Evolutionary conservation across 2,797 vertebrate genomes (phyloP).

Genomic region (Nothura maculosa): DNA sequence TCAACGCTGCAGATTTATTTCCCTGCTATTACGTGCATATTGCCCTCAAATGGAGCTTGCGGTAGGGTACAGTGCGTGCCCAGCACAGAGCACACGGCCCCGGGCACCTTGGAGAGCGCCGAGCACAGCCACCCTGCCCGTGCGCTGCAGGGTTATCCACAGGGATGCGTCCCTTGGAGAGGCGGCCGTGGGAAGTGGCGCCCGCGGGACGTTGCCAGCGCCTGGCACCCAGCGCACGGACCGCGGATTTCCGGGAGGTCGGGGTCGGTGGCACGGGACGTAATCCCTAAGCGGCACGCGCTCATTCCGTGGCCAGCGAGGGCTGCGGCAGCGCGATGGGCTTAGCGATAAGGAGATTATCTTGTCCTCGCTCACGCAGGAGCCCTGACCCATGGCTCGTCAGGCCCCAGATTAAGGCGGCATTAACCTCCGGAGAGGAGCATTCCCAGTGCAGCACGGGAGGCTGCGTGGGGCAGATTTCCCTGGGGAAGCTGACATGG

Average conservation of each 20-base stretch:
- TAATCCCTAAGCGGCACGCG: not conserved
- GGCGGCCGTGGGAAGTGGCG: not conserved
- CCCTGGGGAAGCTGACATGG: not conserved
- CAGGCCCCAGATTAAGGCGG: not conserved
- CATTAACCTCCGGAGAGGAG: not conserved
- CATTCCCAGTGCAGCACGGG: rapidly evolving
- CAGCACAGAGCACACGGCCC: not conserved
- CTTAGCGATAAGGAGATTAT: constrained; percentile 53
- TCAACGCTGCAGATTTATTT: constrained; percentile 21
- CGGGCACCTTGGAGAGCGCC: no score
- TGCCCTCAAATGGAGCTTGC: not conserved
- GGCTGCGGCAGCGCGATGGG: not conserved
- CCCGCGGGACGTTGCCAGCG: not conserved
- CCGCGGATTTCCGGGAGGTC: not conserved
- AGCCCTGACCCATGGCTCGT: not conserved
- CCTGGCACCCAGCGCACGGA: not conserved
- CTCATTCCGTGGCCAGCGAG: not conserved
- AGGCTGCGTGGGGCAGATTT: rapidly evolving
- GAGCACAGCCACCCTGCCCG: no score
- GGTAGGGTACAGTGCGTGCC: no score
- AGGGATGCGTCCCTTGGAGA: no score
- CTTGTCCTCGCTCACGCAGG: not conserved
- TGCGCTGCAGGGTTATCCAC: no score
- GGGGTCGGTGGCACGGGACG: not conserved
- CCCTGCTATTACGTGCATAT: not conserved